A percentile compares a stretch with the other conserved stretches of the same genome.
Conservation (phyloP, 2,113 vertebrate species). For the Aegithalos caudatus region DNA sequence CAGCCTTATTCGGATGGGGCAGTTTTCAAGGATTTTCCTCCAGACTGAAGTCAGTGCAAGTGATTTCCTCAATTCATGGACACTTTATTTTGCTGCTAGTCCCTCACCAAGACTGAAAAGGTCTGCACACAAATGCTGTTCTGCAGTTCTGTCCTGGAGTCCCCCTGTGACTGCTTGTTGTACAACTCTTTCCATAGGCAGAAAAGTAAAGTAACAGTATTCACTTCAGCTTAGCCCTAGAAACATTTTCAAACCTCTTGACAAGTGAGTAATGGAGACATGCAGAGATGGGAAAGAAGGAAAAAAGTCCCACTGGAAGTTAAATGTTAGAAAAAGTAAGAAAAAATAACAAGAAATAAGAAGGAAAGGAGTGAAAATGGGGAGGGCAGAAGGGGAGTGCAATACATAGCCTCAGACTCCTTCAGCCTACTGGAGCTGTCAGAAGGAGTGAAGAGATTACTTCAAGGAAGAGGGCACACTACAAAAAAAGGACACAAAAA, state of each 20-base stretch:
- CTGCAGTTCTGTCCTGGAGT: not conserved
- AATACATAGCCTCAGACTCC: not conserved
- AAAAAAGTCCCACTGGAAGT: not conserved
- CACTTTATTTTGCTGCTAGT: not conserved
- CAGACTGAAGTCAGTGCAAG: not conserved
- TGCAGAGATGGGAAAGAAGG: not conserved
- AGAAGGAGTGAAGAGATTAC: not conserved
- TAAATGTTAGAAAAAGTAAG: not conserved
- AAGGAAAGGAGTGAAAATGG: not conserved
- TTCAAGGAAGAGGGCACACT: not conserved
- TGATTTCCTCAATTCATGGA: not conserved
- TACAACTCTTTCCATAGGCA: not conserved
- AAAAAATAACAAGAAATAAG: not conserved
- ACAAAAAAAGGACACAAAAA: not conserved
- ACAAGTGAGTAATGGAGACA: too few species aligned
- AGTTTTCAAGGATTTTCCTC: not conserved
- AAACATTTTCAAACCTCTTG: not conserved
- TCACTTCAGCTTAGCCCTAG: not conserved
- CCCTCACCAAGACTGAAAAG: not conserved
- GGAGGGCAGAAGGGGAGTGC: not conserved
- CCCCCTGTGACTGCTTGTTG: not conserved
- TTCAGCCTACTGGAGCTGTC: not conserved
- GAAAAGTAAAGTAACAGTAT: not conserved
- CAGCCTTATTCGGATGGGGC: not conserved
- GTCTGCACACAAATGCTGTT: not conserved